Conservation (phyloP, 1,140 invertebrate species). For the Lanistes nyassanus region DNA sequence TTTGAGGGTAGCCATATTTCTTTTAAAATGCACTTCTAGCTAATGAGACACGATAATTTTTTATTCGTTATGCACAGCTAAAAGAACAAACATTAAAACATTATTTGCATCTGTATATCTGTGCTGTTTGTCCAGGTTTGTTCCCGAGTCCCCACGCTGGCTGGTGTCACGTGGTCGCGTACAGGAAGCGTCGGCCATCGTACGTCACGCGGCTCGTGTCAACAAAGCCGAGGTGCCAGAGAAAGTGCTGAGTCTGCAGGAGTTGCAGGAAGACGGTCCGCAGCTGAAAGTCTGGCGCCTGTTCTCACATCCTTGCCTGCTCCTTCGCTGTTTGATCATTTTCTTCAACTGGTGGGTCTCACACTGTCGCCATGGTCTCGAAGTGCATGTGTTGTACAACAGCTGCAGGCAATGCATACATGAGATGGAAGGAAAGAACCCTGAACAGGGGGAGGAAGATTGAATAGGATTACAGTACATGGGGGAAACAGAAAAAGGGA, state of each 20-base stretch:
- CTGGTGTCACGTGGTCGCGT: slow-evolving; percentile 38
- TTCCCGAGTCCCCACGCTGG: slow-evolving; percentile 57
- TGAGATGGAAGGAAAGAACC: too few species aligned
- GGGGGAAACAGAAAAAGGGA: too few species aligned
- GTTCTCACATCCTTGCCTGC: slow-evolving; percentile 27
- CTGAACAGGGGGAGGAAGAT: too few species aligned
- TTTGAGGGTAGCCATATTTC: too few species aligned
- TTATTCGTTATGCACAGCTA: too few species aligned
- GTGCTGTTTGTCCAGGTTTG: slow-evolving; percentile 40
- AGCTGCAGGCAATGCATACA: too few species aligned
- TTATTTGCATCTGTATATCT: too few species aligned
- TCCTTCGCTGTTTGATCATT: slow-evolving; percentile 36
- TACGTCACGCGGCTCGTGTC: slow-evolving; percentile 36
- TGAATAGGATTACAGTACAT: too few species aligned
- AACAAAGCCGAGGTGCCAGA: slow-evolving; percentile 33
- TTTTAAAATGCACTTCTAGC: too few species aligned
- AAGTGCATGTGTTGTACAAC: too few species aligned
- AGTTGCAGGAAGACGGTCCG: slow-evolving; percentile 18
- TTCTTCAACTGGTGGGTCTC: slow-evolving; percentile 42
- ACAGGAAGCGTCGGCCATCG: slow-evolving; percentile 47
- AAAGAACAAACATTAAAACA: too few species aligned
- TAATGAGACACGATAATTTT: too few species aligned
- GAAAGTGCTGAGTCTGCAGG: slow-evolving; percentile 19
- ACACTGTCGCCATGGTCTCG: background rate
- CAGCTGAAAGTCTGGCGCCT: slow-evolving; percentile 34